Base-by-base conservation (phyloP, 2,888 invertebrate genomes). In the Drosophila parthenogenetica region DNA sequence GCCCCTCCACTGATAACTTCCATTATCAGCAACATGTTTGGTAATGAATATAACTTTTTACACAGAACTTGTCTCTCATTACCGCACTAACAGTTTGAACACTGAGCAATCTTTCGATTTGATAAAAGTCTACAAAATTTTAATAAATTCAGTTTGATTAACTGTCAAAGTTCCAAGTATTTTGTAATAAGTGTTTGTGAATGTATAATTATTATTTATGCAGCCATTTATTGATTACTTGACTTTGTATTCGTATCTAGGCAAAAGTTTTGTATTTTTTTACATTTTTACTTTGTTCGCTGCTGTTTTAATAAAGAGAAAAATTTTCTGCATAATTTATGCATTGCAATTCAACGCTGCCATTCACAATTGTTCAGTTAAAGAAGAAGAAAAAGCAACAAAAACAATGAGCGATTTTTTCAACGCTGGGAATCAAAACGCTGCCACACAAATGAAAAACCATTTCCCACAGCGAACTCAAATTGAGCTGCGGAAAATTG, bases 291-390 rank as follows among this genome's bases (percentile, higher is more conserved):
- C n/a, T 32, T 14, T 22, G 40, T 22, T 53, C 42, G 29, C 67
- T 50, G 48, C 37, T 60, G 49, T 81, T 85, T 81, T 63, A 72
- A 76, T 72, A 75, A 75, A 68, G 54, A 32, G 60, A 48, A 57
- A 13, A 17, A 45, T 66, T 67, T 63, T 78, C 50, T 54, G 69
- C 72, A 75, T 66, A 71, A 77, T 58, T 80, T 77, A 80, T 86
- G 49, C 60, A 67, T 65, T 54, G 50, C 51, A 43, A 50, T n/a
- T 29, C 57, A 29, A 40, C 51, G 39, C 13, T 46, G 42, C 48
- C 40, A 59, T 66, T 62, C 46, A 25, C 45, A 57, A 66, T 45
- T 29, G 43, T 54, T 16, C 13, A 1, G 32, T n/a, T 29, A 5
- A 29, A 14, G 45, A 35, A n/a, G 10, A 8, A 5, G 35, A 29